A percentile compares a stretch with the other conserved stretches of the same genome.
phyloP scores from a whole-genome alignment of 2,797 vertebrate genomes.

The Hemitrygon akajei region DNA sequence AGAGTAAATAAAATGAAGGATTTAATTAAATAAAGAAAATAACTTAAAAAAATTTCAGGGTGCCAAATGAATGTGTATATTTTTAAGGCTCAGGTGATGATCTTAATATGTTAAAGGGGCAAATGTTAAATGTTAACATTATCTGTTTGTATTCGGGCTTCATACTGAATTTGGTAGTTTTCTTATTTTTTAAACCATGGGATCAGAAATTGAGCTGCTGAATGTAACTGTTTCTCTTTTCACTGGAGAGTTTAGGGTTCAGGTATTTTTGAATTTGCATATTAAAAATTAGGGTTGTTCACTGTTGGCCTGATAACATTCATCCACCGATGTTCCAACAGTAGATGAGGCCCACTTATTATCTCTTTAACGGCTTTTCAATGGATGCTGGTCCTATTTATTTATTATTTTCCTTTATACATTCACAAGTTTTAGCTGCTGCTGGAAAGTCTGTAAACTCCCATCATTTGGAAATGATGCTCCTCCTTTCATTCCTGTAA shows the following conservation, averaged over 20 bases:
- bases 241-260: too few species aligned
- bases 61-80: not conserved
- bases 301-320: not conserved
- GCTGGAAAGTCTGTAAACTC: not conserved
- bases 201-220: not conserved
- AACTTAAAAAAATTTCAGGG: not conserved
- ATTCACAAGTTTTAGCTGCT: too few species aligned
- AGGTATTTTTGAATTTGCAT: too few species aligned
- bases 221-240: too few species aligned
- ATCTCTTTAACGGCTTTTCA: not conserved
- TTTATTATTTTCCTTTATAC: too few species aligned
- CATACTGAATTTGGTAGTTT: not conserved
- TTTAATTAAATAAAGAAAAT: not conserved
- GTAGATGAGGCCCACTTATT: not conserved
- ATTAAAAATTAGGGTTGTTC: not conserved
- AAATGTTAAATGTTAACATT: too few species aligned
- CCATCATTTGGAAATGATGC: not conserved
- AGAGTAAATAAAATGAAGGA: conserved; percentile 35
- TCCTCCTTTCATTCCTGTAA: not conserved
- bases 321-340: not conserved
- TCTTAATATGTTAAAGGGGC: not conserved
- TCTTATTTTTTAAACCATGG: not conserved
- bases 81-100: conserved; percentile 39
- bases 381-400: not conserved
- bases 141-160: too few species aligned